Conservation (phyloP, 53 echinoderm and acorn worm species). For the Crossaster papposus region DNA sequence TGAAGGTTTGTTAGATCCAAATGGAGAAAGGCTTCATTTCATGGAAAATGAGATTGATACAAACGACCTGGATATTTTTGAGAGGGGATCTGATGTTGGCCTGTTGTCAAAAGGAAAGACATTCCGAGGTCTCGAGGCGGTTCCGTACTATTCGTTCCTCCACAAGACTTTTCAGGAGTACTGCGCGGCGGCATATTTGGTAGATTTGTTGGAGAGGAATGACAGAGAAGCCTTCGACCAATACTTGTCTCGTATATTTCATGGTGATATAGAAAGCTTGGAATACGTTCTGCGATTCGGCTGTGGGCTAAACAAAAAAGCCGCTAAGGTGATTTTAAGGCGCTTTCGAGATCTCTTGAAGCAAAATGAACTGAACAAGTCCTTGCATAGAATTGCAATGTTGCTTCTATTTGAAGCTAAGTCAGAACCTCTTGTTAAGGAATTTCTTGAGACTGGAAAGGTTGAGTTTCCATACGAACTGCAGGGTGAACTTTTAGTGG, state of each 20-base stretch:
- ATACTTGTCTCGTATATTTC: constrained; percentile 1
- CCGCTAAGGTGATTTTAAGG: not conserved
- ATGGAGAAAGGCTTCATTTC: not conserved
- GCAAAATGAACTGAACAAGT: not conserved
- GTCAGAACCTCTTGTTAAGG: not conserved
- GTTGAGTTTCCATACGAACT: not conserved
- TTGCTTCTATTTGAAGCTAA: constrained; percentile 26
- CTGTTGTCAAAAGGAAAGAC: not conserved
- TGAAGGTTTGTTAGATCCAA: constrained; percentile 9
- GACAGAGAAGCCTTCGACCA: not conserved
- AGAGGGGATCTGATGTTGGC: not conserved
- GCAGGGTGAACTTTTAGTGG: not conserved
- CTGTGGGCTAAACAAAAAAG: not conserved
- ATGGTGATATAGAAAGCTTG: not conserved
- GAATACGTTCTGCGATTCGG: constrained; percentile 25
- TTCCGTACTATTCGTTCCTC: not conserved
- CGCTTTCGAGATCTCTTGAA: not conserved
- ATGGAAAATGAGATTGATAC: not conserved
- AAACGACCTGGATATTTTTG: not conserved
- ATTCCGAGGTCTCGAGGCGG: not conserved
- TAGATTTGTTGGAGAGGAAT: not conserved
- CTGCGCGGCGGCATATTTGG: constrained; percentile 1
- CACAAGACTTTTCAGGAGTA: constrained; percentile 38
- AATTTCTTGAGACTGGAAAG: constrained; percentile 5
- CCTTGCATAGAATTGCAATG: not conserved